Conservation (phyloP, 92 coral and sea anemone genomes). For the Parazoanthus swiftii region DNA sequence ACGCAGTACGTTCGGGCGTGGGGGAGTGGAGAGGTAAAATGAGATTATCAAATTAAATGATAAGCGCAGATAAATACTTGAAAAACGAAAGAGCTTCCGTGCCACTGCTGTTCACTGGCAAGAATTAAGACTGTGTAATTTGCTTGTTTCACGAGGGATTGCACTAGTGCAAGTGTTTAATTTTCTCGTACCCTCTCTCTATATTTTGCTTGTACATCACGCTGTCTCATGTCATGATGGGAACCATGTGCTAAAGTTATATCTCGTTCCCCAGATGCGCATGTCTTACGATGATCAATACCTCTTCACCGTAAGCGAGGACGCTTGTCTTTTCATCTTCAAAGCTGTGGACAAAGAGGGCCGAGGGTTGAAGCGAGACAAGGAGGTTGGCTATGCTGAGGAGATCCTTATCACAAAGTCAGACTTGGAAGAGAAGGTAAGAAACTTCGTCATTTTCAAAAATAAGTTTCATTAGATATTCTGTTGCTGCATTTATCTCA, state of each 20-base stretch:
- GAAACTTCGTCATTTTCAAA: neutral
- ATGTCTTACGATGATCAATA: slow-evolving; percentile 99
- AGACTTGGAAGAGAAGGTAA: slow-evolving; percentile 96
- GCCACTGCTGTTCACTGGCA: too few relatives aligned
- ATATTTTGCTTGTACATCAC: neutral
- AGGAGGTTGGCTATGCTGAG: slow-evolving; percentile 59
- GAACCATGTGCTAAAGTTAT: neutral
- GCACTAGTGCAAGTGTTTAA: too few relatives aligned
- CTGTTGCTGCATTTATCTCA: neutral
- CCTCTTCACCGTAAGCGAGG: slow-evolving; percentile 97
- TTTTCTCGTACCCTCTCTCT: too few relatives aligned
- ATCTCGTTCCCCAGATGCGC: slow-evolving; percentile 76
- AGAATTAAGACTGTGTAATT: too few relatives aligned
- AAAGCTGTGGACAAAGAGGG: slow-evolving; percentile 99
- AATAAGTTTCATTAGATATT: neutral
- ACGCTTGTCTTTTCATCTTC: slow-evolving; percentile 89
- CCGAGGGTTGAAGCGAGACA: slow-evolving; percentile 95
- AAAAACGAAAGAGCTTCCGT: too few relatives aligned
- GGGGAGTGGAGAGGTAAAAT: too few relatives aligned
- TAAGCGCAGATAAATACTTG: too few relatives aligned
- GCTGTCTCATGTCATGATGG: neutral
- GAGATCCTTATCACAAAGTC: slow-evolving; percentile 97
- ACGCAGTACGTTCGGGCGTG: too few relatives aligned
- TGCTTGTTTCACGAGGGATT: too few relatives aligned
- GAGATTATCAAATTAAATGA: too few relatives aligned